Conservation (phyloP, 2,888 invertebrate genomes). For the Priocnemis perturbator region DNA sequence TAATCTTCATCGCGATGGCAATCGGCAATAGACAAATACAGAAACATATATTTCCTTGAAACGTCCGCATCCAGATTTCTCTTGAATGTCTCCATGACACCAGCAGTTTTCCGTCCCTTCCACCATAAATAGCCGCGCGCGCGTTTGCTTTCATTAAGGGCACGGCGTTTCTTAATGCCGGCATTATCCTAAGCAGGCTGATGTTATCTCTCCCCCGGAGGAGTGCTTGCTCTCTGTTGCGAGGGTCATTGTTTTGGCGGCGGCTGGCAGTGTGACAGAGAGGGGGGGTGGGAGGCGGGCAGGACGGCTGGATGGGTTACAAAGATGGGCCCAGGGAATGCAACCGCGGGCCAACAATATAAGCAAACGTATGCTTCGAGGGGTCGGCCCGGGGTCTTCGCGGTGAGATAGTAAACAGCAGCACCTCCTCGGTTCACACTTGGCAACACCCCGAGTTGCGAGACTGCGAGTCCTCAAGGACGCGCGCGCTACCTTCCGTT, state of each 20-base stretch:
- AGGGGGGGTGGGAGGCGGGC: neutral
- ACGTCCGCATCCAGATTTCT: too few relatives aligned
- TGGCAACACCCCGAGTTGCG: constrained; percentile 57
- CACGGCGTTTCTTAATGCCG: constrained; percentile 32
- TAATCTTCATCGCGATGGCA: too few relatives aligned
- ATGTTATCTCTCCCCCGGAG: constrained; percentile 40
- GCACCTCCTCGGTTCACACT: constrained; percentile 61
- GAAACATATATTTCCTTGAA: too few relatives aligned
- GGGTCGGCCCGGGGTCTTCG: constrained; percentile 45
- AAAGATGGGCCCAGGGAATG: constrained; percentile 57
- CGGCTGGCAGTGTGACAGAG: neutral
- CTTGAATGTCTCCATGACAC: neutral
- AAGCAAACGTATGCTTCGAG: constrained; percentile 59
- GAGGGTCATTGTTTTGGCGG: constrained; percentile 51
- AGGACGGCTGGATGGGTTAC: constrained; percentile 11
- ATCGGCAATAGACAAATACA: too few relatives aligned
- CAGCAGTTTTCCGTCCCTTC: neutral
- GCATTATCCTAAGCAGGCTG: constrained; percentile 46
- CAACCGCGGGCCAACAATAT: constrained; percentile 63
- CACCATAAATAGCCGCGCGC: neutral
- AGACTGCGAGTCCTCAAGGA: constrained; percentile 55
- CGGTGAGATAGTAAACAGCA: constrained; percentile 62
- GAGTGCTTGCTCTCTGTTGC: constrained; percentile 21
- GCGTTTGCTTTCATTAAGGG: constrained; percentile 31
- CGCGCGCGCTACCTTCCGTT: constrained; percentile 52